phyloP scores from a whole-genome alignment of 2,113 vertebrate genomes.

The human region GRCh38 chr18:10101001-10101500 shows the following conservation, averaged over 20 bases:
- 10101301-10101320: background rate
- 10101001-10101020: background rate
- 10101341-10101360: rapidly evolving
- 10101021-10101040: background rate
- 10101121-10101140: background rate
- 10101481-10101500: background rate
- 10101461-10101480: background rate
- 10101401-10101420: background rate
- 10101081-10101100: background rate
- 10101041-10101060: background rate
- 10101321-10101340: background rate
- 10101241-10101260: background rate
- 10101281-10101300: background rate
- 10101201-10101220: background rate
- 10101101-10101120: background rate
- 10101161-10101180: background rate
- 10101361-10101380: rapidly evolving
- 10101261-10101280: background rate
- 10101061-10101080: background rate
- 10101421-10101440: no score
- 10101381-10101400: background rate
- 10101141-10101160: background rate
- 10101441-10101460: background rate
- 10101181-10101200: background rate
- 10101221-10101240: background rate